Base-by-base conservation (phyloP, 2,113 vertebrate genomes). In the Dendropsophus ebraccatus region DNA sequence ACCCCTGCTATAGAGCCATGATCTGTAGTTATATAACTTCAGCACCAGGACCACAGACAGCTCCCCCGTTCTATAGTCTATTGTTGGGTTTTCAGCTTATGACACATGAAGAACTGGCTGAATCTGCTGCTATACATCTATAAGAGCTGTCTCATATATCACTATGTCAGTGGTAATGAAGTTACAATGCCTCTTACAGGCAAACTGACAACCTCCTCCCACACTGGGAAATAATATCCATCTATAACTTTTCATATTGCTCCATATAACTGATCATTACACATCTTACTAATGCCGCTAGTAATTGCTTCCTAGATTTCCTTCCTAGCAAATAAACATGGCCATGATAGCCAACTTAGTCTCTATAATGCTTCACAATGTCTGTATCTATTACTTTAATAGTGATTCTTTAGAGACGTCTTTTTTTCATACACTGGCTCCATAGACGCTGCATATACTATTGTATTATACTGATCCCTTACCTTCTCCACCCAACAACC, bases 281-380 rank as follows among this genome's bases (percentile, higher is more conserved):
- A 35, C 75, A 47, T 62, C 23, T 16, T 28, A 41, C 54, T 62
- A 80, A 80, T 28, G 35, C 30, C 9, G 13, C 32, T 21, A 47
- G 60, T 81, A 81, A 81, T 81, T 47, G 78, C 58, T 30, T 47
- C 21, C 23, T 81, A 62, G 25, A 80, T 67, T 50, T 67, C 83
- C 25, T 56, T 49, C 4, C 28, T 19, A 45, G 28, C 23, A 41
- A 28, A 50, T 16, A 62, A 75, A 75, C 67, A 70, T 69, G 19
- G 30, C 7, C 30, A 21, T 41, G 35, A 70, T 70, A 21, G 67
- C 35, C 35, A 30, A 41, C 32, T 70, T 37, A 21, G 1, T 75
- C 32, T 30, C 52, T 13, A 37, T 69, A 69, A 54, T 47, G 32
- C 69, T 60, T 16, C 30, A 19, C 6, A 50, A 30, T 6, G n/a